Percentiles rank a stretch among this genome's conserved stretches.
phyloP scores from a whole-genome alignment of 2,113 vertebrate species.

The Struthio camelus region DNA sequence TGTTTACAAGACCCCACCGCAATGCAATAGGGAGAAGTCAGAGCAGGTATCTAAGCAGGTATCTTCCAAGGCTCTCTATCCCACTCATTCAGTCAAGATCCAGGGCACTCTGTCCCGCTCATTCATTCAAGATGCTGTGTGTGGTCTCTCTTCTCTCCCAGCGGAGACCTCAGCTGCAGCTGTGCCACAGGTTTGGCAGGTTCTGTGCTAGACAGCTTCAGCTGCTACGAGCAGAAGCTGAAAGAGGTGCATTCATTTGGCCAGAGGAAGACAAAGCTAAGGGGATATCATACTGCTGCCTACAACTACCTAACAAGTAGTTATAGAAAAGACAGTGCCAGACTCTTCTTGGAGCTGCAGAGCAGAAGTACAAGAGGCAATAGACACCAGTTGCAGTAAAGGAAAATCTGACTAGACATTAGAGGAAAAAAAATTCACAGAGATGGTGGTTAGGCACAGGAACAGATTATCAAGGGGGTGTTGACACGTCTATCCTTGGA shows the following conservation, averaged over 20 bases:
- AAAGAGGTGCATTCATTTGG: neutral
- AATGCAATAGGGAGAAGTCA: too few relatives aligned
- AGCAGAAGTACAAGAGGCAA: neutral
- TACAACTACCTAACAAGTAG: neutral
- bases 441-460: neutral
- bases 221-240: neutral
- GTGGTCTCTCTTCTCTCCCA: too few relatives aligned
- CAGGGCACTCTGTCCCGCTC: too few relatives aligned
- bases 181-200: too few relatives aligned
- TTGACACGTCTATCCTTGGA: neutral
- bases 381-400: neutral
- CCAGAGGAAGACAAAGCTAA: neutral
- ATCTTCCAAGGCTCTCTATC: too few relatives aligned
- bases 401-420: neutral
- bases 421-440: fast-evolving
- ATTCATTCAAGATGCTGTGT: too few relatives aligned
- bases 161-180: too few relatives aligned
- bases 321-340: neutral
- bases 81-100: too few relatives aligned
- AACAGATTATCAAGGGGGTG: neutral
- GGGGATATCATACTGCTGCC: fast-evolving
- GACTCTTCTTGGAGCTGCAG: neutral
- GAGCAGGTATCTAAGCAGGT: too few relatives aligned
- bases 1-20: too few relatives aligned
- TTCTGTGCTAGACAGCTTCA: too few relatives aligned